These are phyloP conservation scores for Oryzias woworae DNA, from an alignment of 2,113 vertebrate species.

Conservation along the genomic window DNA sequence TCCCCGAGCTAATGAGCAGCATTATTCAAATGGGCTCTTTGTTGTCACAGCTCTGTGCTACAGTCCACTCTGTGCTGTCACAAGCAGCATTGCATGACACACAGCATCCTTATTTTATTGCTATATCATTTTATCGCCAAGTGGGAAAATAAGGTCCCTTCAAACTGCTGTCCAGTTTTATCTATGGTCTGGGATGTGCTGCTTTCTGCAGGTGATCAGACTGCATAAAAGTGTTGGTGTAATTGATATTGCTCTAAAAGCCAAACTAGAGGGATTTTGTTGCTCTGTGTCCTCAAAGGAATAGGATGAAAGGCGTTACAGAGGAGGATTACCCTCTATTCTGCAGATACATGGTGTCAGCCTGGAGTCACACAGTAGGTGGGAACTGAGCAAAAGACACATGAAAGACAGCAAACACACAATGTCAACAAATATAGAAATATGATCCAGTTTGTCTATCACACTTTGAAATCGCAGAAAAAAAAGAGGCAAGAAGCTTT, in stretches of 20 bases:
- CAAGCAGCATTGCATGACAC: constrained; percentile 40
- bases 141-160: constrained; percentile 40
- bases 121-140: constrained; percentile 39
- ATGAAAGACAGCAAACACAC: constrained; percentile 55
- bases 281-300: constrained; percentile 14
- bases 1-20: constrained; percentile 74
- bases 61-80: constrained; percentile 50
- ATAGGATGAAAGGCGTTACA: constrained; percentile 33
- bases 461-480: constrained; percentile 52
- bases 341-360: constrained; percentile 57
- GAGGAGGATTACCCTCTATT: constrained; percentile 45
- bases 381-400: constrained; percentile 50
- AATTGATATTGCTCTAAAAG: constrained; percentile 17
- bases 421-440: constrained; percentile 71
- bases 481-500: constrained; percentile 37
- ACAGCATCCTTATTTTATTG: constrained; percentile 44
- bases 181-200: neutral
- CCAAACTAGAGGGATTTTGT: constrained; percentile 19
- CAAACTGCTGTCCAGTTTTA: constrained; percentile 16
- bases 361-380: constrained; percentile 58
- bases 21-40: constrained; percentile 77
- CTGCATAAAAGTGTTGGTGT: neutral
- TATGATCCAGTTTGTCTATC: constrained; percentile 69
- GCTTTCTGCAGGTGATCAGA: constrained; percentile 7
- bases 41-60: constrained; percentile 64